Conservation (phyloP, 2,888 invertebrate genomes). For the Criorhina ranunculi region DNA sequence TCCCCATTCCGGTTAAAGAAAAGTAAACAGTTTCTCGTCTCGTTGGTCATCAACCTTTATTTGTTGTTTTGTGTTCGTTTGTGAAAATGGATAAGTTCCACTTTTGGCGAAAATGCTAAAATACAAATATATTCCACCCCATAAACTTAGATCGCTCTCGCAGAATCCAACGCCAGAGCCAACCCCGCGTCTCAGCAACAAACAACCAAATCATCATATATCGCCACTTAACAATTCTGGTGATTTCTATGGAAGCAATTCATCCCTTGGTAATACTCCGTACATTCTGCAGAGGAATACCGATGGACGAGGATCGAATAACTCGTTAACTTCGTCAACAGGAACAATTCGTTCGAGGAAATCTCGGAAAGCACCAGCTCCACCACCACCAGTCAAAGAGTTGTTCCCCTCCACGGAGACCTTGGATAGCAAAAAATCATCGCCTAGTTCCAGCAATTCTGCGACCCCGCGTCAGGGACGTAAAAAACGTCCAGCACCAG, state of each 20-base stretch:
- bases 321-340: slow-evolving; percentile 80
- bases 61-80: slow-evolving; percentile 42
- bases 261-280: slow-evolving; percentile 78
- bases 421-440: slow-evolving; percentile 78
- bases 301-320: slow-evolving; percentile 80
- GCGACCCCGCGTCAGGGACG: slow-evolving; percentile 85
- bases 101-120: slow-evolving; percentile 80
- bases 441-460: slow-evolving; percentile 80
- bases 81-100: slow-evolving; percentile 42
- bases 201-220: slow-evolving; percentile 70
- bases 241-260: slow-evolving; percentile 80
- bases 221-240: slow-evolving; percentile 79
- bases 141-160: slow-evolving; percentile 81
- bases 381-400: slow-evolving; percentile 79
- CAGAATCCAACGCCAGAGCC: slow-evolving; percentile 81
- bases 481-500: slow-evolving; percentile 88
- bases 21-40: slow-evolving; percentile 23
- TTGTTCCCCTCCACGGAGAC: slow-evolving; percentile 78
- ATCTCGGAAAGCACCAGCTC: slow-evolving; percentile 81
- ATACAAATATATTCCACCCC: slow-evolving; percentile 82
- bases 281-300: slow-evolving; percentile 79
- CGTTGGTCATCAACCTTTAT: slow-evolving; percentile 49
- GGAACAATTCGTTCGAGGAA: slow-evolving; percentile 80
- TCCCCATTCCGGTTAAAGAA: slow-evolving; percentile 54
- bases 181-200: slow-evolving; percentile 79